Conservation (phyloP, 2,113 vertebrate species). For the Limnothrissa miodon region DNA sequence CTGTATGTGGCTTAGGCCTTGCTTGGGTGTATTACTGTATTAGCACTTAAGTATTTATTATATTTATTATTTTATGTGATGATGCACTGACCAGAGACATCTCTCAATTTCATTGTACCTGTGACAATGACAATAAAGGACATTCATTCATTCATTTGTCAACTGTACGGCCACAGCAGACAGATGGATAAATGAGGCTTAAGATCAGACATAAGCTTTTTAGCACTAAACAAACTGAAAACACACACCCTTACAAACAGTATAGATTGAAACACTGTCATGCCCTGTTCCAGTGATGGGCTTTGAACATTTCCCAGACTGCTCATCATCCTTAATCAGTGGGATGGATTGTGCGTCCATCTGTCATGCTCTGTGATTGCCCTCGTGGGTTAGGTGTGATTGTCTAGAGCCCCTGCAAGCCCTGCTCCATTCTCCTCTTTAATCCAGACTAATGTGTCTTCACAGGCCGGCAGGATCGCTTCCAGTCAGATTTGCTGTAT, state of each 20-base stretch:
- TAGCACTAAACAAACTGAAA: neutral
- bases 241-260: neutral
- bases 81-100: too few species aligned
- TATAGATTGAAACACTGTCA: neutral
- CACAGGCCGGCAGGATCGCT: neutral
- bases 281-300: constrained; percentile 20
- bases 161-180: too few species aligned
- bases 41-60: too few species aligned
- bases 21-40: too few species aligned
- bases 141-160: too few species aligned
- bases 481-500: neutral
- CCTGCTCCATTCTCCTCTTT: constrained; percentile 18
- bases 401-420: neutral
- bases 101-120: too few species aligned
- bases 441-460: neutral
- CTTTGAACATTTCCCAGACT: neutral
- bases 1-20: too few species aligned
- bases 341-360: neutral
- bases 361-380: neutral
- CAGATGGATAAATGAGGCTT: too few species aligned
- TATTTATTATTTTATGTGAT: too few species aligned
- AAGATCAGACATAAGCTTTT: too few species aligned
- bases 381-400: neutral
- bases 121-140: too few species aligned
- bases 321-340: constrained; percentile 7